Evolutionary conservation across 2,113 vertebrate species (phyloP), one percentile per base, ranked within the genome.

Genomic region (Etia nguti): DNA sequence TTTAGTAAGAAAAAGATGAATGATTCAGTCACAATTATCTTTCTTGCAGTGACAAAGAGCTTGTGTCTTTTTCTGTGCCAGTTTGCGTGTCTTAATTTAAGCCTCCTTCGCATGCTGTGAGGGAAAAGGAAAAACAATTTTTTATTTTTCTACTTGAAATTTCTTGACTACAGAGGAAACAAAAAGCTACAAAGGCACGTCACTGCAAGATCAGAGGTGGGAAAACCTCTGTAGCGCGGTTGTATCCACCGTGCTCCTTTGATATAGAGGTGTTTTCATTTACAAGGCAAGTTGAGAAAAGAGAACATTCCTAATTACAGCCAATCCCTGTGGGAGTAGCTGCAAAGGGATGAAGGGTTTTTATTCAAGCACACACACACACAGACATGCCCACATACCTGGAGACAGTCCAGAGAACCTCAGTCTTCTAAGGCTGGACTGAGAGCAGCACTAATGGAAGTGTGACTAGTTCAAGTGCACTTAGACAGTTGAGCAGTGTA

Each of bases 241-340:
- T 43, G 73, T 46, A 70, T 10, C 38, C 68, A 56, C 6, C 62
- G 81, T 88, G 80, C 70, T 89, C 48, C 83, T 94, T 90, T 93
- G 83, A 93, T 92, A 86, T 31, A 4, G 68, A 88, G 73, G 60
- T 90, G 92, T 92, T 92, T 95, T 92, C 80, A 89, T 95, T 93
- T 90, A 65, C 81, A 84, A 87, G 81, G 83, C 79, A 70, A 89
- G 88, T 88, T 57, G 43, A 92, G 43, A 62, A 85, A 70, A 81
- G 88, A 94, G 87, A 93, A 80, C 81, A 83, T 87, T 92, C 75
- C 70, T 92, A 93, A 94, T 92, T 93, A 91, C 88, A 80, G 68
- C 50, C 79, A 68, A 50, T 82, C 75, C 91, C 86, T 22, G 2
- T 80, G 90, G 90, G 92, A 90, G 62, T 20, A 73, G 87, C 80